Percentiles rank a stretch among this genome's conserved stretches.
Conservation (phyloP, 2,113 vertebrate species). For the Vidua macroura region DNA sequence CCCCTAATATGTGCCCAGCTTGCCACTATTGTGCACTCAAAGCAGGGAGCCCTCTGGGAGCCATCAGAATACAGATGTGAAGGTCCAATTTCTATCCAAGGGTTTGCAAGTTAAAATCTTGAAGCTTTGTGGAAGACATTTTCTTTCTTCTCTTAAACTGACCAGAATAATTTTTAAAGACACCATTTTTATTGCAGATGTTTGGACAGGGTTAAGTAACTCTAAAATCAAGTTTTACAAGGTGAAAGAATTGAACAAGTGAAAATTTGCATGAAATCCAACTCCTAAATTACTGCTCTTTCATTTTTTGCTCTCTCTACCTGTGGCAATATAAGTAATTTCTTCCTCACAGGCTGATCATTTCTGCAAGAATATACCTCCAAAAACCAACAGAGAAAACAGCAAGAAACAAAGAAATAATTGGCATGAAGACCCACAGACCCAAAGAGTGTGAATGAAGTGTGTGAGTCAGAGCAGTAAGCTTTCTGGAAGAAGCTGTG, state of each 20-base stretch:
- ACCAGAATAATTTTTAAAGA: background rate
- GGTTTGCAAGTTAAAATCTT: background rate
- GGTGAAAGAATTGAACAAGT: background rate
- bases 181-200: background rate
- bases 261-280: background rate
- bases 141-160: background rate
- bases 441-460: background rate
- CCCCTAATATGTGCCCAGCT: fast-evolving
- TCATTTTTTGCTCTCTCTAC: background rate
- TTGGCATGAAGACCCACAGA: background rate
- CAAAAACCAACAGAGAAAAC: background rate
- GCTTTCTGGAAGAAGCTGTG: background rate
- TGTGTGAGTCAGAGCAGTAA: background rate
- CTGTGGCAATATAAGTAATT: background rate
- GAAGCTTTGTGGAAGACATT: background rate
- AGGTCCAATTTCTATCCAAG: background rate
- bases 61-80: background rate
- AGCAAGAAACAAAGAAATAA: background rate
- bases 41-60: background rate
- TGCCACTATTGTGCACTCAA: fast-evolving
- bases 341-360: background rate
- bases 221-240: background rate
- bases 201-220: background rate
- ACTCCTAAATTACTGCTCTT: background rate
- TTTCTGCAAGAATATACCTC: background rate